Evolutionary conservation across 2,797 vertebrate species (phyloP), one percentile per base, ranked within the genome.

Genomic region (Oreochromis grahami): DNA sequence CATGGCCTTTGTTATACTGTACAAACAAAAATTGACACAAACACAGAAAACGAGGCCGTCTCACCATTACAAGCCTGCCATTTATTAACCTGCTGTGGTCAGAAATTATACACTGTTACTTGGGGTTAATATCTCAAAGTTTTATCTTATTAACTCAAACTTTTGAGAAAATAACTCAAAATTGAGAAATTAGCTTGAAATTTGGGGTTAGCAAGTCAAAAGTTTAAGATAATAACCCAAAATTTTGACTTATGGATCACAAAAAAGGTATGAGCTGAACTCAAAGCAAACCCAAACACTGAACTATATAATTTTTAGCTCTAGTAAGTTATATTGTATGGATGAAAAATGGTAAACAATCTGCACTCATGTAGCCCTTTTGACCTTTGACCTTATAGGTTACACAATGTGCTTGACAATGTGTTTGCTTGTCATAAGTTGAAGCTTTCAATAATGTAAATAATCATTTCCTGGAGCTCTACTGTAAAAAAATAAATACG

Each of bases 251-350:
- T 12, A 21, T 9, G 5, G 51, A 21, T 52, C 10, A 52, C 51
- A 53, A 36, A 63, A 63, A 63, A 8, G 17, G 32, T 12, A 36
- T 3, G 32, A 63, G 58, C 58, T 63, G 17, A 36, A 63, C 32
- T n/a, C 17, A 63, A 36, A 13, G 32, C 10, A 63, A 36, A 63
- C 58, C 17, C 3, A 70, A 24, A 43, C 21, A 43, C 38, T 70
- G 38, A 70, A 70, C 0, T 43, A 24, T 10, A 10, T 19, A 0
- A 19, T 72, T 11, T 29, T 72, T 26, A 32, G 9, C 0, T 74
- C 6, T 12, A 29, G 43, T 63, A 50, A 32, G 43, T 26, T 2
- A 74, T 74, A 0, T 50, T 0, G 32, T 32, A 72, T 0, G 1
- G 43, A 32, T 48, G 1, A 74, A 50, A 48, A 48, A 32, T 48